Percentiles rank a stretch among this genome's conserved stretches.
Conservation (phyloP, 2,888 invertebrate genomes). For the Thereva nobilitata region DNA sequence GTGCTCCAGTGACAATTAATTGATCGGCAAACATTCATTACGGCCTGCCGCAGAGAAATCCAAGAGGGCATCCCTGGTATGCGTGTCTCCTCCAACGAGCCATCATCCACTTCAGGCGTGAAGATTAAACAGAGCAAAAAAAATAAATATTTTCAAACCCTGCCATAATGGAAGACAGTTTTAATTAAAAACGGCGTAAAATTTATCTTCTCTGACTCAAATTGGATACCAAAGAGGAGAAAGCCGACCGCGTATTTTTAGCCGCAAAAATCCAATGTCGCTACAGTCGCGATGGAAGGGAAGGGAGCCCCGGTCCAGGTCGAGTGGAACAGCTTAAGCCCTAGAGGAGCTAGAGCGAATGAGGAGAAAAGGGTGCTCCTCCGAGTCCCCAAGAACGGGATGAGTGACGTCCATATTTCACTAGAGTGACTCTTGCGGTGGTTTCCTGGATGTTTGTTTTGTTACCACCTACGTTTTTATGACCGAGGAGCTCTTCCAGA, state of each 20-base stretch:
- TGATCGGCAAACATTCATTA: constrained; percentile 32
- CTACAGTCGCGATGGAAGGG: not conserved
- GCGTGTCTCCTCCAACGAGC: not conserved
- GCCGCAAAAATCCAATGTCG: constrained; percentile 25
- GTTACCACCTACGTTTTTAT: constrained; percentile 31
- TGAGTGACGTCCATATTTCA: constrained; percentile 39
- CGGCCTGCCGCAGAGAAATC: not conserved
- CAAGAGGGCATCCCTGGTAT: not conserved
- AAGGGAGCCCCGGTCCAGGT: not conserved
- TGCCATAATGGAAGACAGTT: constrained; percentile 39
- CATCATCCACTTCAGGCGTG: constrained; percentile 15
- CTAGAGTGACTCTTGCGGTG: constrained; percentile 36
- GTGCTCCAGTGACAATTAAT: constrained; percentile 34
- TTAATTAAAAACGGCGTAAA: constrained; percentile 40
- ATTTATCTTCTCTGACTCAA: constrained; percentile 30
- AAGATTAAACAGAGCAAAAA: not conserved
- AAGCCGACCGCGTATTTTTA: constrained; percentile 13
- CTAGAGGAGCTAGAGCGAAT: not conserved
- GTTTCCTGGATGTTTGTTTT: constrained; percentile 27
- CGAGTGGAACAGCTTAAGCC: constrained; percentile 8
- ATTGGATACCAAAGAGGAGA: constrained; percentile 34
- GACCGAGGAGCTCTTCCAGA: constrained; percentile 24
- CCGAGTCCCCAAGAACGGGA: constrained; percentile 1
- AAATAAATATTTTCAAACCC: constrained; percentile 28
- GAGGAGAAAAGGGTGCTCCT: not conserved